Evolutionary conservation across 1,140 invertebrate genomes (phyloP), one percentile per base, ranked within the genome.

Genomic region (Helicoverpa armigera): DNA sequence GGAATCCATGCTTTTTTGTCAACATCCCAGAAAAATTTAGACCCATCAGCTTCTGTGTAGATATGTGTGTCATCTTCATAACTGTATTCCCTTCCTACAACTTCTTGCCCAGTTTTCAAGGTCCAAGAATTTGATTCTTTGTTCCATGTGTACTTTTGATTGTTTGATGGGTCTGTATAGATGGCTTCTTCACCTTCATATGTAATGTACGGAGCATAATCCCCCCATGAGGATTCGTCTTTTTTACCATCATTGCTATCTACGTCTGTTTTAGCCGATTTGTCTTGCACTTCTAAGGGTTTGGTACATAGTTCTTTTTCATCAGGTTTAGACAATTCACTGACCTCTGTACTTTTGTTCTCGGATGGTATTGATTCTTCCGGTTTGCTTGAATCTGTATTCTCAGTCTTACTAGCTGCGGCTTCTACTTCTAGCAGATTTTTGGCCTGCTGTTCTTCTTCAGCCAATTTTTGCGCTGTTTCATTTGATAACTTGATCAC

Each of bases 1-100:
- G 99, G 99, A 96, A 99, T 98, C 98, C 98, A 99, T 7, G 98
- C 98, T 87, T 97, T 97, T 92, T 98, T 99, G 51, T 97, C 96
- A 69, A 95, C 95, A 95, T 99, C 98, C 98, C 98, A 99, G 90
- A 99, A 97, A 93, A 97, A 99, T 75, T 97, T 96, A 10, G 97
- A 97, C 3, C 98, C 98, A 96, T 99, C 98, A 80, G 97, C 95
- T 94, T 99, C 98, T 14, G 96, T 98, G 84, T 98, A 98, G 5
- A 97, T 97, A 84, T 97, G 97, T 51, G 97, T 97, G 85, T 97
- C 96, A 90, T 97, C 96, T 92, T 98, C 97, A 94, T 96, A 97
- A 67, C 96, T 96, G 91, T 97, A 97, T 48, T 94, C 94, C 58
- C 89, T 87, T 12, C 89, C 92, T 51, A 89, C 81, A 31, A 87